A percentile compares a stretch with the other conserved stretches of the same genome.
Evolutionary conservation across 2,888 invertebrate genomes (phyloP).

Genomic region (Blastobasis lacticolella): DNA sequence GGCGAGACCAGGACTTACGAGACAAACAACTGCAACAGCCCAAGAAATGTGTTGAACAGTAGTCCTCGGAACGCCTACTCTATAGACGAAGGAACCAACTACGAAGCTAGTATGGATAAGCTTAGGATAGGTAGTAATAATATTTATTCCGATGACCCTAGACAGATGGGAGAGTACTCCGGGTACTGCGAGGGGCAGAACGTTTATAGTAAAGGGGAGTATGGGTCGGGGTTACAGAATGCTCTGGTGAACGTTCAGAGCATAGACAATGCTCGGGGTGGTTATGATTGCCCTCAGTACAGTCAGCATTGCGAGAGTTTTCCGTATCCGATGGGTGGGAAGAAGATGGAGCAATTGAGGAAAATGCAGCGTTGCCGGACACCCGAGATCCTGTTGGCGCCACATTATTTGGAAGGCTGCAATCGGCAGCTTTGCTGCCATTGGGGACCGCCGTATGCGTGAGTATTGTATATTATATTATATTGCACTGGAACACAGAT

Average conservation of each 20-base stretch:
- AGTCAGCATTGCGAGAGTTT: slow-evolving; percentile 52
- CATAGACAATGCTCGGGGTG: slow-evolving; percentile 43
- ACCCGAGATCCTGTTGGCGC: slow-evolving; percentile 85
- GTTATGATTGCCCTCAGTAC: slow-evolving; percentile 33
- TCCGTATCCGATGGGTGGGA: slow-evolving; percentile 61
- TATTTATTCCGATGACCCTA: slow-evolving; percentile 45
- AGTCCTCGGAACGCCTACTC: slow-evolving; percentile 46
- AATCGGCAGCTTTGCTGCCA: slow-evolving; percentile 60
- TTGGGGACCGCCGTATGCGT: slow-evolving; percentile 60
- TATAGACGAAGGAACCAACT: slow-evolving; percentile 40
- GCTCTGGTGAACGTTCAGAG: slow-evolving; percentile 42
- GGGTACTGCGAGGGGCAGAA: slow-evolving; percentile 42
- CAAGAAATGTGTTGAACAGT: slow-evolving; percentile 49
- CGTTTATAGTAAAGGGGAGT: slow-evolving; percentile 45
- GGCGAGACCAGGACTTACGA: slow-evolving; percentile 47
- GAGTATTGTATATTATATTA: slow-evolving; percentile 19
- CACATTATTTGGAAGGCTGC: slow-evolving; percentile 77
- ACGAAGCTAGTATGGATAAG: slow-evolving; percentile 34
- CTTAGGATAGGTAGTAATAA: slow-evolving; percentile 34
- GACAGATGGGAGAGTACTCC: slow-evolving; percentile 41
- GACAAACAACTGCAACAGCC: slow-evolving; percentile 42
- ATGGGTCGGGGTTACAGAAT: slow-evolving; percentile 42
- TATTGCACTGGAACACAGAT: background rate
- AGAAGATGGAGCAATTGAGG: slow-evolving; percentile 59
- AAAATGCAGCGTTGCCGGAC: slow-evolving; percentile 77